Conservation (phyloP, 2,888 invertebrate species). For the Microdon myrmicae region DNA sequence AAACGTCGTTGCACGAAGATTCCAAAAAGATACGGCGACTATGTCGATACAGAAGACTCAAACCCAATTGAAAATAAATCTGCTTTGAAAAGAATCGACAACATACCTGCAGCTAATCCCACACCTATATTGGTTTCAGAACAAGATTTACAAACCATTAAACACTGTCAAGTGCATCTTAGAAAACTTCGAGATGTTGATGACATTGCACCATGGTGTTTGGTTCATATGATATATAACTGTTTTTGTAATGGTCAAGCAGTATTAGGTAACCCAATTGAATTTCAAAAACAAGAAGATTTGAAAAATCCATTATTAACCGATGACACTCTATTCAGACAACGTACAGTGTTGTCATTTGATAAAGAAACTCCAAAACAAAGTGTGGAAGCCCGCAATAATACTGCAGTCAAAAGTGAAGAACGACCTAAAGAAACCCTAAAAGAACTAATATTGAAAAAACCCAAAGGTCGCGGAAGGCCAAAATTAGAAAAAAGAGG, state of each 20-base stretch:
- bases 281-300: constrained; percentile 59
- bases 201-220: constrained; percentile 73
- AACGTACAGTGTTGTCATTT: constrained; percentile 62
- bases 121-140: constrained; percentile 56
- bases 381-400: too few species aligned
- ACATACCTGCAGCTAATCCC: constrained; percentile 17
- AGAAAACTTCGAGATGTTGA: constrained; percentile 60
- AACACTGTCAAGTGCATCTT: constrained; percentile 61
- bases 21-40: constrained; percentile 73
- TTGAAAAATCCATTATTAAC: too few species aligned
- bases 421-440: too few species aligned
- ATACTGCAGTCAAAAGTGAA: too few species aligned
- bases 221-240: constrained; percentile 74
- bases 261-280: constrained; percentile 58
- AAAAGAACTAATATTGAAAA: too few species aligned
- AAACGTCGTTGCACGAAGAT: constrained; percentile 71
- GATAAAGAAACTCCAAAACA: too few species aligned
- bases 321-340: constrained; percentile 2
- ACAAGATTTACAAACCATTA: constrained; percentile 55
- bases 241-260: constrained; percentile 72
- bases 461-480: constrained; percentile 11
- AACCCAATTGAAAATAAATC: constrained; percentile 35
- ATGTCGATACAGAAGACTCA: constrained; percentile 58
- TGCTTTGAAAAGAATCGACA: constrained; percentile 37
- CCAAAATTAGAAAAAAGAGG: constrained; percentile 28